phyloP scores from a whole-genome alignment of 2,113 vertebrate species.

The Rissa tridactyla region DNA sequence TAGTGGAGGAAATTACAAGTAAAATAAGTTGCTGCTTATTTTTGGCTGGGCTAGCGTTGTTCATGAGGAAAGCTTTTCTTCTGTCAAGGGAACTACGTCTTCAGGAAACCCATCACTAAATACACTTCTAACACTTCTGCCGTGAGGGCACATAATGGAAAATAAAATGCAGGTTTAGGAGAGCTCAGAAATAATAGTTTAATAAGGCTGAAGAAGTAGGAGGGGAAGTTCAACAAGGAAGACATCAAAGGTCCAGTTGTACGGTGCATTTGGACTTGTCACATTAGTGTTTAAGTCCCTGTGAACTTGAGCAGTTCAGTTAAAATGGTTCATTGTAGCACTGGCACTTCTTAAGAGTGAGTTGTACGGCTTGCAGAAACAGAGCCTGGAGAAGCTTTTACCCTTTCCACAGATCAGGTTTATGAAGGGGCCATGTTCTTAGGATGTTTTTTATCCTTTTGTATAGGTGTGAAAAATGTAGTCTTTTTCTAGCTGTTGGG shows the following conservation, averaged over 20 bases:
- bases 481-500: background rate
- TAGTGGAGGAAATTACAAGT: background rate
- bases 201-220: background rate
- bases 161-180: background rate
- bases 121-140: background rate
- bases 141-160: background rate
- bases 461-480: background rate
- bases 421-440: background rate
- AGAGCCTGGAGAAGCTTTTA: background rate
- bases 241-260: too few relatives aligned
- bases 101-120: background rate
- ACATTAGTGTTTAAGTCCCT: background rate
- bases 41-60: background rate
- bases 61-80: background rate
- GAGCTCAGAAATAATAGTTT: background rate
- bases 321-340: background rate
- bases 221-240: background rate
- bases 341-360: background rate
- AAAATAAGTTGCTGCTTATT: background rate
- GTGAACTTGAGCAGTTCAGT: background rate
- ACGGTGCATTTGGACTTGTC: background rate
- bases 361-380: background rate
- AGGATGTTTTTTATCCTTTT: background rate
- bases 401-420: background rate
- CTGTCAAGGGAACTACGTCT: background rate